Evolutionary conservation across 2,797 vertebrate species (phyloP).

Genomic region (Falco cherrug): DNA sequence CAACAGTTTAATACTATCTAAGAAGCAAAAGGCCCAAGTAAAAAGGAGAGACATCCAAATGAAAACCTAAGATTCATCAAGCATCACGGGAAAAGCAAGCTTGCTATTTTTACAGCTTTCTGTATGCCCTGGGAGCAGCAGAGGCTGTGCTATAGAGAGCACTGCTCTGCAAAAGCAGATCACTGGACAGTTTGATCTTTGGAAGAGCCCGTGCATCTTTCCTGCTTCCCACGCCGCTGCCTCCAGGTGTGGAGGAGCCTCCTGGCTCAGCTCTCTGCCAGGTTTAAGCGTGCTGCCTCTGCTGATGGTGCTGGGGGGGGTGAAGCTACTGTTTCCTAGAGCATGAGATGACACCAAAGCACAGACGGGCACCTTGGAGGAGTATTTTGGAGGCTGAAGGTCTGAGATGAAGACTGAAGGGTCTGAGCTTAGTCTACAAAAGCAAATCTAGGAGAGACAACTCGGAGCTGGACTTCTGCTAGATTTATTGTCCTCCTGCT

Average conservation of each 20-base stretch:
- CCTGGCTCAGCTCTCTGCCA: not conserved
- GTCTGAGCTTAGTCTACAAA: not conserved
- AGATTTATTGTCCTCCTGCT: not conserved
- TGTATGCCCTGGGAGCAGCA: not conserved
- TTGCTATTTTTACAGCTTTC: not conserved
- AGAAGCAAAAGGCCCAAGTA: not conserved
- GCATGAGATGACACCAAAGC: not conserved
- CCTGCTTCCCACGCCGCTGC: not conserved
- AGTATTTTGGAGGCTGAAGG: not conserved
- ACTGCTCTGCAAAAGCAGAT: not conserved
- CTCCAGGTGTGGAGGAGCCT: not conserved
- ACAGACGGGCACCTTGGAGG: not conserved
- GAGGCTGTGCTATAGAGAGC: not conserved
- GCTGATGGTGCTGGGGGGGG: not conserved
- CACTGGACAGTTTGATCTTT: not conserved
- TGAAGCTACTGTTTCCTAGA: not conserved
- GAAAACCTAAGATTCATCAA: not conserved
- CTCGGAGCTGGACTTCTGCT: not conserved
- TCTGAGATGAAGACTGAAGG: not conserved
- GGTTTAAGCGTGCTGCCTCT: not conserved
- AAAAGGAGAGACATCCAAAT: not conserved
- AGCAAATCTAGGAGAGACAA: not conserved
- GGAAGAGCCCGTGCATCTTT: not conserved
- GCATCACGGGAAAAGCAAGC: not conserved
- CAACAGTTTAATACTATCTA: not conserved